Conservation (phyloP, 2,113 vertebrate species). For the Puntigrus tetrazona region DNA sequence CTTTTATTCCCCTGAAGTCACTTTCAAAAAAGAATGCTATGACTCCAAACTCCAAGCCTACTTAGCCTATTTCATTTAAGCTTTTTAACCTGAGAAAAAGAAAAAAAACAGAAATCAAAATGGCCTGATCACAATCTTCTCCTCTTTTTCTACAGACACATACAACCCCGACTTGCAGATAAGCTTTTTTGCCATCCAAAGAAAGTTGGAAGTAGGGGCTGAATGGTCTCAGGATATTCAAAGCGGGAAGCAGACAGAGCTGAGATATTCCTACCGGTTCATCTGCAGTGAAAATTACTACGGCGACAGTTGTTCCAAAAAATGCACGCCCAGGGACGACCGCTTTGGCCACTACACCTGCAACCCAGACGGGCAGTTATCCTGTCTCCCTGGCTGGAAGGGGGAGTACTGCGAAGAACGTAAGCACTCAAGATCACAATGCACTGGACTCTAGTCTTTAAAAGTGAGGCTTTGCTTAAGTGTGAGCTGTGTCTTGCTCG, state of each 20-base stretch:
- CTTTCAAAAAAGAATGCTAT: background rate
- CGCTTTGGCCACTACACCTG: conserved; percentile 95
- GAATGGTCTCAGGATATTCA: conserved; percentile 84
- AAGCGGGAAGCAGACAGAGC: conserved; percentile 74
- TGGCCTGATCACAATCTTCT: conserved; percentile 24
- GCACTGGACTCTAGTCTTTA: conserved; percentile 43
- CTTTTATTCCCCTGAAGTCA: background rate
- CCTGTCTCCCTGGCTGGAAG: conserved; percentile 92
- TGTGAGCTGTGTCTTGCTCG: conserved; percentile 3
- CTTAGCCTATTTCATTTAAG: background rate
- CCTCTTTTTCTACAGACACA: conserved; percentile 64
- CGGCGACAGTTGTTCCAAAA: conserved; percentile 92
- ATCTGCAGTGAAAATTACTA: conserved; percentile 98
- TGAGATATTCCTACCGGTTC: conserved; percentile 92
- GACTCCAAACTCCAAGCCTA: background rate
- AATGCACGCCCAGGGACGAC: conserved; percentile 91
- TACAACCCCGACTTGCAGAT: conserved; percentile 78
- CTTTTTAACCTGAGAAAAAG: background rate
- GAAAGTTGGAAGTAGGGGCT: conserved; percentile 84
- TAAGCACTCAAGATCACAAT: conserved; percentile 77
- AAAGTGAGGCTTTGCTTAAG: conserved; percentile 44
- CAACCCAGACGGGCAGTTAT: conserved; percentile 82
- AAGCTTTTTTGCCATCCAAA: conserved; percentile 87
- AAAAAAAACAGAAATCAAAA: background rate
- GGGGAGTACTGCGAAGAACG: conserved; percentile 94